Base-by-base conservation (phyloP, 2,888 invertebrate genomes). In the Crepidodera aurea region DNA sequence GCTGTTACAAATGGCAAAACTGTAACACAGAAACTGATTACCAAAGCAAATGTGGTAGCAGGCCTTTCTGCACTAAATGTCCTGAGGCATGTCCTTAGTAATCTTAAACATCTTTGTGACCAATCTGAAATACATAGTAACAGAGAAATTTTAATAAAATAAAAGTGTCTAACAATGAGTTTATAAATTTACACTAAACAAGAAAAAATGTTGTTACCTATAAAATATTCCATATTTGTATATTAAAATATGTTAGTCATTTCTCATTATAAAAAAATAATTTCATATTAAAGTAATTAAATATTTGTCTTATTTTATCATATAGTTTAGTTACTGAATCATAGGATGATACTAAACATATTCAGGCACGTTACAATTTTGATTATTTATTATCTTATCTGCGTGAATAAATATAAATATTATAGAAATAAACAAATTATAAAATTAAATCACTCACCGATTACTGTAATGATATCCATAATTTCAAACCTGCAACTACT, bases 1-100 rank as follows among this genome's bases (percentile, higher is more conserved):
- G 69, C 67, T 29, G 71, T 69, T n/a, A 73, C 64, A 27, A 70
- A 29, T 16, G 72, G 72, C 12, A 73, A 46, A 8, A 71, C 53
- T 5, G 64, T 39, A 29, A 69, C 65, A 42, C 65, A 59, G 37
- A 60, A 53, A 10, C 66, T 46, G 39, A 72, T 67, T 8, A 72
- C 62, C n/a, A 69, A 12, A 8, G 63, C 25, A n/a, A 69, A 37
- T 22, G 68, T 55, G 12, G 60, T 37, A 6, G 44, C 37, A 5
- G 68, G 68, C 15, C 62, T 64, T 55, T 64, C 56, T 10, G 57
- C 68, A 19, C 59, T 51, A 61, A 65, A 68, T n/a, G 39, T 39
- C 39, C 60, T 53, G 15, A 68, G 15, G 10, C 57, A 37, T 3
- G 13, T 40, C 37, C 62, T 56, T n/a, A 68, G 22, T 15, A 42